Conservation (phyloP, 1,140 invertebrate species). For the Orius laevigatus region DNA sequence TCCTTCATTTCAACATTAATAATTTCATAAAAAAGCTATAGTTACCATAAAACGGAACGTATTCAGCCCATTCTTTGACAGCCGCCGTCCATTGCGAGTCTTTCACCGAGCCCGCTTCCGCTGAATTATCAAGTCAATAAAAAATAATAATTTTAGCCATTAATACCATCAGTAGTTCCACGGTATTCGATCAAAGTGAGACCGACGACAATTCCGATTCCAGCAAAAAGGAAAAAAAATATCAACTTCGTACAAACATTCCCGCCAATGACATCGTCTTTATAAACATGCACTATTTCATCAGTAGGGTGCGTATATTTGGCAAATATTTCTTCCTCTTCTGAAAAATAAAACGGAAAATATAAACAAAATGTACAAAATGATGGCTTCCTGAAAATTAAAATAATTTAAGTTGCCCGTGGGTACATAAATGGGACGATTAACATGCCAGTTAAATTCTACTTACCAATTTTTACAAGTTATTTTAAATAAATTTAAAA, state of each 20-base stretch:
- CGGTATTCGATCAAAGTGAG: constrained; percentile 62
- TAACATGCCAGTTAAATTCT: too few species aligned
- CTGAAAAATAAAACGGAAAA: constrained; percentile 11
- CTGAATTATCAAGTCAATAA: constrained; percentile 29
- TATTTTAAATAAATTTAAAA: too few species aligned
- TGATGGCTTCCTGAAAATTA: too few species aligned
- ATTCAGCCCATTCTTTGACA: constrained; percentile 64
- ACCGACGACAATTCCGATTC: constrained; percentile 50
- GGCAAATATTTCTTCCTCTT: constrained; percentile 16
- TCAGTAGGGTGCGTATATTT: constrained; percentile 24
- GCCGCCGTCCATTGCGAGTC: constrained; percentile 54
- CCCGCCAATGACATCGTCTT: constrained; percentile 53
- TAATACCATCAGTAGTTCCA: constrained; percentile 51
- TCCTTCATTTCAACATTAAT: constrained; percentile 23
- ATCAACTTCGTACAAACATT: constrained; percentile 67
- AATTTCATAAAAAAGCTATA: neutral
- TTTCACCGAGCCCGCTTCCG: constrained; percentile 43
- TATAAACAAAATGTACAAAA: neutral
- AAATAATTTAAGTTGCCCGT: too few species aligned
- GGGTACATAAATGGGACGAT: too few species aligned
- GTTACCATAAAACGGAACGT: constrained; percentile 26
- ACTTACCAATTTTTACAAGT: too few species aligned
- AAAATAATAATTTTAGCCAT: constrained; percentile 8
- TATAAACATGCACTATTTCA: constrained; percentile 54
- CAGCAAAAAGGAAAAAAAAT: constrained; percentile 54